Conservation (phyloP, 2,797 vertebrate genomes). For the Acestrorhynchus altus region DNA sequence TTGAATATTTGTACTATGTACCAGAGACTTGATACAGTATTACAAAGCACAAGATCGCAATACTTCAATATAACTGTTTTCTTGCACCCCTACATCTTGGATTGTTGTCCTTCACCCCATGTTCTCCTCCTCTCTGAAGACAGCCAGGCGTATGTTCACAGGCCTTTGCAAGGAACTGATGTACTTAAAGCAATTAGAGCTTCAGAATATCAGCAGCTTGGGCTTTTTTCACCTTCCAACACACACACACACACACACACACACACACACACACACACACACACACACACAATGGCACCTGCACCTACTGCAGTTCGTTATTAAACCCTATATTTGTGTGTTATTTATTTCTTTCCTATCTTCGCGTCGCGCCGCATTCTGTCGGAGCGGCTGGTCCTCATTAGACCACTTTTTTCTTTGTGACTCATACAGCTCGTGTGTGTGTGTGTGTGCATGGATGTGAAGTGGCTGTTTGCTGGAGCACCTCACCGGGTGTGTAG, state of each 20-base stretch:
- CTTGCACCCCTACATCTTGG: not conserved
- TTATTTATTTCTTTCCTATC: slow-evolving; percentile 39
- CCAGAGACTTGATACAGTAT: no score
- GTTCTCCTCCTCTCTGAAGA: slow-evolving; percentile 13
- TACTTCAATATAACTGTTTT: no score
- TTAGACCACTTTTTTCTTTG: slow-evolving; percentile 51
- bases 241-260: not conserved
- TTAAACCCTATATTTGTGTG: slow-evolving; percentile 48
- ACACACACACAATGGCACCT: slow-evolving; percentile 37
- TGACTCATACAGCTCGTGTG: slow-evolving; percentile 38
- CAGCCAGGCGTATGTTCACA: slow-evolving; percentile 28
- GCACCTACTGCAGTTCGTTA: slow-evolving; percentile 40
- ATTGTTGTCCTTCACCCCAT: not conserved
- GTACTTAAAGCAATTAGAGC: slow-evolving; percentile 36
- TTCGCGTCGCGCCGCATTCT: slow-evolving; percentile 20
- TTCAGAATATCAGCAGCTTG: slow-evolving; percentile 15
- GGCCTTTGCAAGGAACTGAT: slow-evolving; percentile 3
- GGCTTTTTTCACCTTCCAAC: not conserved
- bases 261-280: slow-evolving; percentile 8
- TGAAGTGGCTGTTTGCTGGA: slow-evolving; percentile 5
- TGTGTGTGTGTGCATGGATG: slow-evolving; percentile 6
- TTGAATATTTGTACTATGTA: no score
- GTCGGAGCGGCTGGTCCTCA: slow-evolving; percentile 44
- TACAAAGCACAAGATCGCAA: no score
- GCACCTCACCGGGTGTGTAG: not conserved